A percentile compares a stretch with the other conserved stretches of the same genome.
Evolutionary conservation across 2,888 invertebrate species (phyloP).

Genomic region (Acronicta psi): DNA sequence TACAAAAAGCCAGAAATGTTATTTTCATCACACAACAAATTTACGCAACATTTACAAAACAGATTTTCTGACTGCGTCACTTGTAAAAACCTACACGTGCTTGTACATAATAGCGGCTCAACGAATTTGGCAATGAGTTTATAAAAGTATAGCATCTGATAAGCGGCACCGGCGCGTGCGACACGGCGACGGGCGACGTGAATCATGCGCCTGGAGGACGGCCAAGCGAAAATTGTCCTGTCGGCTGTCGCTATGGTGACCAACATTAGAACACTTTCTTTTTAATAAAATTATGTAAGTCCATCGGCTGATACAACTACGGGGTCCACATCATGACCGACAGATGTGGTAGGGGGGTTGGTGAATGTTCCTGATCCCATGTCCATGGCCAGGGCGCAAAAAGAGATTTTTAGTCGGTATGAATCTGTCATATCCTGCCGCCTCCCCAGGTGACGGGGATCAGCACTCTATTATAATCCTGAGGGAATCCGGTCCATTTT

Average conservation of each 20-base stretch:
- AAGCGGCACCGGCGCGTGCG: slow-evolving; percentile 27
- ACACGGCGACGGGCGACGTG: slow-evolving; percentile 28
- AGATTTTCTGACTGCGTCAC: slow-evolving; percentile 26
- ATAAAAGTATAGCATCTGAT: slow-evolving; percentile 44
- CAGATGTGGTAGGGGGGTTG: too few relatives aligned
- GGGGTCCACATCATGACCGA: too few relatives aligned
- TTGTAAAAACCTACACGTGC: slow-evolving; percentile 32
- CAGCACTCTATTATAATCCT: too few relatives aligned
- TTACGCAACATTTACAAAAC: slow-evolving; percentile 2
- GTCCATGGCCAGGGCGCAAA: too few relatives aligned
- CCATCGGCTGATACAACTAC: neutral
- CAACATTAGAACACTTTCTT: slow-evolving; percentile 25
- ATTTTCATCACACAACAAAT: neutral
- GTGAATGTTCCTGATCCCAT: too few relatives aligned
- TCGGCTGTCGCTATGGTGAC: slow-evolving; percentile 32
- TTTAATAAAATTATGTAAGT: neutral
- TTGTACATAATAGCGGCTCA: slow-evolving; percentile 25
- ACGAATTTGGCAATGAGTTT: slow-evolving; percentile 58
- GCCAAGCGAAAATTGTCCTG: slow-evolving; percentile 51
- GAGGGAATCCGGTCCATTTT: too few relatives aligned
- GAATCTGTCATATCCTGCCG: too few relatives aligned
- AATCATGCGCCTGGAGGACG: slow-evolving; percentile 48
- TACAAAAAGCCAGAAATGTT: too few relatives aligned
- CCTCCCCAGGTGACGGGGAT: too few relatives aligned
- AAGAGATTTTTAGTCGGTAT: too few relatives aligned